Evolutionary conservation across 1,140 invertebrate species (phyloP), one percentile per base, ranked within the genome.

Genomic region (Caenorhabditis elegans): DNA sequence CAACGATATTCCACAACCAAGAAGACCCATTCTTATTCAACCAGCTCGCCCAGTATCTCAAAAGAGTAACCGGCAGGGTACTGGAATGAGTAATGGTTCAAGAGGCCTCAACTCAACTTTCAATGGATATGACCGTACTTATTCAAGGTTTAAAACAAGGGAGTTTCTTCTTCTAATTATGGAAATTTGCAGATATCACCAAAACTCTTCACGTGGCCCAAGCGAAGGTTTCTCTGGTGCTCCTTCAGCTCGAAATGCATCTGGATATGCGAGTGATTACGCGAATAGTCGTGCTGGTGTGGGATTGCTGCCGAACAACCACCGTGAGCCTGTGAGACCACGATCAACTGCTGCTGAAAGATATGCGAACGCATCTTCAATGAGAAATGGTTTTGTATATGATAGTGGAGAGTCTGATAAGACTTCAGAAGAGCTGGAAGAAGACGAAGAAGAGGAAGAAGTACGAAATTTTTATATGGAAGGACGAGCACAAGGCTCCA

Each of bases 251-350:
- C 17, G 60, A 11, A 70, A 70, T 22, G 34, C 22, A 8, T 70
- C 60, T 36, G 60, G 60, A 6, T 70, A 70, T 31, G 60, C 60
- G n/a, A 70, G 60, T 70, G 60, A 70, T 22, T 70, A 43, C 22
- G 22, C 39, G 60, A 70, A 43, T 34, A 70, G 60, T 70, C 60
- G 60, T 13, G 24, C n/a, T 11, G 31, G 28, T n/a, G 19, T 22
- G 1, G 60, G 60, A 70, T 11, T 70, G n/a, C 10, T 70, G 10
- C 31, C 31, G 1, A 70, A 70, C 13, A 31, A 31, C 6, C 15
- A 15, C 2, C 5, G n/a, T 31, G 60, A 70, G 13, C 60, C 34
- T 39, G 22, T 31, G 43, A 43, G 60, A 43, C 60, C 60, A 11
- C 36, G 60, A 22, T 70, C 60, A 22, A 43, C 34, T 39, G n/a